phyloP scores from a whole-genome alignment of 1,140 invertebrate species.

The Bombus confusus region DNA sequence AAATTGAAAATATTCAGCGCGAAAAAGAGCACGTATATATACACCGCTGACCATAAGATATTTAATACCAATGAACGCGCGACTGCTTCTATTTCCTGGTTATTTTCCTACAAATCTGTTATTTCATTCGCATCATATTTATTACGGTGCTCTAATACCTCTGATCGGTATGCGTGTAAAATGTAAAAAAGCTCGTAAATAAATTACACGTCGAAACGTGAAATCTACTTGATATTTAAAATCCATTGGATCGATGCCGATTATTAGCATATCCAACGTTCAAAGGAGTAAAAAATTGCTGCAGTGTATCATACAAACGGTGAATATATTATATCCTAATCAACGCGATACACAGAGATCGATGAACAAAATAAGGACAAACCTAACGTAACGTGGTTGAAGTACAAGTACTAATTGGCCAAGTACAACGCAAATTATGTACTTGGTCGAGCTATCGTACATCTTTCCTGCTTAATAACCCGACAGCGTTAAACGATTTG shows the following conservation, averaged over 20 bases:
- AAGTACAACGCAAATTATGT: neutral
- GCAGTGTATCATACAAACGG: neutral
- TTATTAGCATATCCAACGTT: too few relatives aligned
- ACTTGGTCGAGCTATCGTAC: neutral
- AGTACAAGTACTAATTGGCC: neutral
- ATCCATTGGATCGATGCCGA: neutral
- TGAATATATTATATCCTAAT: neutral
- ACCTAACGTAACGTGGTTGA: neutral
- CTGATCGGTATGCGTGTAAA: too few relatives aligned
- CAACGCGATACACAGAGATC: neutral
- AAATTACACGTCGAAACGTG: neutral
- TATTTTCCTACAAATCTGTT: too few relatives aligned
- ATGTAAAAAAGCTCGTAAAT: too few relatives aligned
- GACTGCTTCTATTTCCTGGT: too few relatives aligned
- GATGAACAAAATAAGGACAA: neutral
- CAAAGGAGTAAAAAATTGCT: neutral
- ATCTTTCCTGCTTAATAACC: neutral
- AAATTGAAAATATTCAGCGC: neutral
- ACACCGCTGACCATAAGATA: too few relatives aligned
- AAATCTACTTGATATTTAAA: neutral
- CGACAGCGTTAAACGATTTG: neutral
- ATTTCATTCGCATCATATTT: too few relatives aligned
- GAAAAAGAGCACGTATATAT: neutral
- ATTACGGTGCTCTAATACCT: too few relatives aligned
- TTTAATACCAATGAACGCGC: too few relatives aligned